Percentiles rank a stretch among this genome's conserved stretches.
Conservation (phyloP, 1,140 invertebrate genomes). For the Galleria mellonella region DNA sequence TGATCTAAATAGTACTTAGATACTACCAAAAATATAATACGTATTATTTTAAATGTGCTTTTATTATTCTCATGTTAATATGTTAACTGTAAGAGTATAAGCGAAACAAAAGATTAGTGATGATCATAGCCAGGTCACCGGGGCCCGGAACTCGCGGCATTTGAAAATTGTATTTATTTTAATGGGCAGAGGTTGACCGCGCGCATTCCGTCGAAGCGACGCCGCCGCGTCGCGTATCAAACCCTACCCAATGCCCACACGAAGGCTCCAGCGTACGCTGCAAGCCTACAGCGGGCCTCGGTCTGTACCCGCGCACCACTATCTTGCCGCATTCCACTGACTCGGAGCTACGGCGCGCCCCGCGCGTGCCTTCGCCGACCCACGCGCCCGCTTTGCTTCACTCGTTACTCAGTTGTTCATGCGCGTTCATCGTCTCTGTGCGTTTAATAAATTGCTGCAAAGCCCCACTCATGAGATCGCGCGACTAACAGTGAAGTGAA, state of each 20-base stretch:
- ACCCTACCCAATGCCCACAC: conserved; percentile 12
- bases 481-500: conserved; percentile 51
- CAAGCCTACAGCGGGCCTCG: conserved; percentile 39
- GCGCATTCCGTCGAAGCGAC: conserved; percentile 26
- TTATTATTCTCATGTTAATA: no score
- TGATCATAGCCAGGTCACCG: conserved; percentile 12
- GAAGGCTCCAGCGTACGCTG: conserved; percentile 21
- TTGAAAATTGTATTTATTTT: conserved; percentile 20
- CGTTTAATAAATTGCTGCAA: conserved; percentile 27
- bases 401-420: conserved; percentile 45
- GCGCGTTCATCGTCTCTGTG: conserved; percentile 44
- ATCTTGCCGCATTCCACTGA: conserved; percentile 67
- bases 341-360: conserved; percentile 57
- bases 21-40: no score
- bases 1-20: no score
- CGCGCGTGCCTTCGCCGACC: conserved; percentile 66
- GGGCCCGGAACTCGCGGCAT: conserved; percentile 5
- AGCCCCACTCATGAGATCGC: conserved; percentile 33
- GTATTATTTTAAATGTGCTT: no score
- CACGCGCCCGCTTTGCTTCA: conserved; percentile 54
- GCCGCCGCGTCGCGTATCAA: conserved; percentile 16
- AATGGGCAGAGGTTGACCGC: conserved; percentile 26
- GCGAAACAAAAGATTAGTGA: no score
- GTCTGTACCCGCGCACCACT: conserved; percentile 50
- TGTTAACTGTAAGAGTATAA: neutral